Conservation (phyloP, 2,797 vertebrate species). For the Eidolon dupreanum region DNA sequence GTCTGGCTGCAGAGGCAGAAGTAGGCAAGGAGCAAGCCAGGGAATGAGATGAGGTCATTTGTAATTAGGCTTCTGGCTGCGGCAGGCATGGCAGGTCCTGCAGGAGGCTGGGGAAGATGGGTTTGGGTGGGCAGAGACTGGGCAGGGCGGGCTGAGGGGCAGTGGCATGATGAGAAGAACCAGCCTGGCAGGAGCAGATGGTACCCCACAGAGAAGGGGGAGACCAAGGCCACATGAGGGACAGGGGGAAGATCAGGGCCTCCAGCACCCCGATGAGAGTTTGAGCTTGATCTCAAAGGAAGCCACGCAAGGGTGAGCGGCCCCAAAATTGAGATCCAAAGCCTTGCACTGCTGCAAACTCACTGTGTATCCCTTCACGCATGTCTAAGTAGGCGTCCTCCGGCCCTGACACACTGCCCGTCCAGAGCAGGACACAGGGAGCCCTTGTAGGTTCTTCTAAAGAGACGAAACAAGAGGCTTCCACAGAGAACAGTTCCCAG, state of each 20-base stretch:
- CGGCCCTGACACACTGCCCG: not conserved
- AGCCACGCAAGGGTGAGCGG: accelerated
- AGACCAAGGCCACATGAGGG: not conserved
- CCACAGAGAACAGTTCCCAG: not conserved
- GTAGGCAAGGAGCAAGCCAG: not conserved
- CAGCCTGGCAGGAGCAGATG: not conserved
- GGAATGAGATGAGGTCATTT: not conserved
- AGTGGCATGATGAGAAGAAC: not conserved
- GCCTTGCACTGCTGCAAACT: too few relatives aligned
- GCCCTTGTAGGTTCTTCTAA: not conserved
- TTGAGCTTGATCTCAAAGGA: not conserved
- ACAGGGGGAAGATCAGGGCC: not conserved
- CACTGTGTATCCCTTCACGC: not conserved
- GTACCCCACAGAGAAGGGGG: not conserved
- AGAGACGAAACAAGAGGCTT: not conserved
- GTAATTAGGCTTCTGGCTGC: not conserved
- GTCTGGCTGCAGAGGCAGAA: not conserved
- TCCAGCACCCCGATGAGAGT: not conserved
- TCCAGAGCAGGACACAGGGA: not conserved
- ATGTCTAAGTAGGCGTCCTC: not conserved
- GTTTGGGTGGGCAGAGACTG: not conserved
- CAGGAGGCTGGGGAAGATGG: not conserved
- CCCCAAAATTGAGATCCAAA: not conserved
- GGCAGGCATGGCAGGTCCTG: accelerated
- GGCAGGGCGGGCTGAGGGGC: not conserved